These are phyloP conservation scores for Drosophila neotestacea DNA, from an alignment of 2,888 invertebrate genomes.

Conservation along the genomic window DNA sequence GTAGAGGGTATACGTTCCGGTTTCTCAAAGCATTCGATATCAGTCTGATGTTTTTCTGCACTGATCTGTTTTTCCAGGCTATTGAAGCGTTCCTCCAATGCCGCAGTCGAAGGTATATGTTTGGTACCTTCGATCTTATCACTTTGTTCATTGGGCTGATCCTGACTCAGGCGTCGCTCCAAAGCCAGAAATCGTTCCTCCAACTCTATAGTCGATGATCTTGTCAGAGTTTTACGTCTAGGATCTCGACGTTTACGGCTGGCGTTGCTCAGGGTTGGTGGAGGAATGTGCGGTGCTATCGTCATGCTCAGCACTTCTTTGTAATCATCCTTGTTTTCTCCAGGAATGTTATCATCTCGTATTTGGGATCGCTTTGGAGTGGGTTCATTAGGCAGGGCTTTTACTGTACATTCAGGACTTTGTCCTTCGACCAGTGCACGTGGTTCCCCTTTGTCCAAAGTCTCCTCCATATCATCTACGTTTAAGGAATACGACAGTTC, in stretches of 20 bases:
- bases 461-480: slow-evolving; percentile 62
- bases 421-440: slow-evolving; percentile 39
- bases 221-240: slow-evolving; percentile 74
- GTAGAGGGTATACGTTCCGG: slow-evolving; percentile 69
- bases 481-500: slow-evolving; percentile 82
- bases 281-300: slow-evolving; percentile 51
- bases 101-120: slow-evolving; percentile 75
- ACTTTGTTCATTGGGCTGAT: slow-evolving; percentile 38
- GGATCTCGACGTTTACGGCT: slow-evolving; percentile 76
- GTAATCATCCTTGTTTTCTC: slow-evolving; percentile 73
- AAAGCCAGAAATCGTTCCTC: slow-evolving; percentile 75
- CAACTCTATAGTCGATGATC: slow-evolving; percentile 78
- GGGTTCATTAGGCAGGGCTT: slow-evolving; percentile 5
- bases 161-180: slow-evolving; percentile 72
- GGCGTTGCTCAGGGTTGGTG: slow-evolving; percentile 39
- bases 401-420: slow-evolving; percentile 17
- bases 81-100: slow-evolving; percentile 61
- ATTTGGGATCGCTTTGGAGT: slow-evolving; percentile 17
- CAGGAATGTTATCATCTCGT: slow-evolving; percentile 72
- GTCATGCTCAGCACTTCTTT: slow-evolving; percentile 68
- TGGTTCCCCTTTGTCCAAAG: slow-evolving; percentile 26
- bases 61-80: slow-evolving; percentile 64
- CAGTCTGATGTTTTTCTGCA: slow-evolving; percentile 53
- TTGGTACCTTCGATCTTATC: slow-evolving; percentile 38
- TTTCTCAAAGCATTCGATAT: slow-evolving; percentile 32